These are phyloP conservation scores for Recurvirostra avosetta DNA, from an alignment of 2,113 vertebrate genomes.

Conservation along the genomic window DNA sequence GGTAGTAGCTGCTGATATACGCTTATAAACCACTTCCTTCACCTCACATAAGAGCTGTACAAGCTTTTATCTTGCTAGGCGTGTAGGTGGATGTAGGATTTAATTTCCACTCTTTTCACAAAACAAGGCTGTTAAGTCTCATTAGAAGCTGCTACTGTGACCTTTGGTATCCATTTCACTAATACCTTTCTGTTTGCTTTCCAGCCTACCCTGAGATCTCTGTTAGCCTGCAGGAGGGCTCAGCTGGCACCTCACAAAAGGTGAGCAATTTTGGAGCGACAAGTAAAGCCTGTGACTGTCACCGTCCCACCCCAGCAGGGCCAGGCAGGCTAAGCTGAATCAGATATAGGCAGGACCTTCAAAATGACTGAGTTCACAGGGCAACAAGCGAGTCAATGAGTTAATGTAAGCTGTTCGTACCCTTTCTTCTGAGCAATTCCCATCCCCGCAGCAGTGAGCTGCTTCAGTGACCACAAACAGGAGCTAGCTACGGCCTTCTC, in stretches of 20 bases:
- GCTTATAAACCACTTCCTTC: not conserved
- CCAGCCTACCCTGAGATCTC: slow-evolving; percentile 68
- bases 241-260: not conserved
- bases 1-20: not conserved
- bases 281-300: not conserved
- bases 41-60: not conserved
- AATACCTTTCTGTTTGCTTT: slow-evolving; percentile 34
- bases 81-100: not conserved
- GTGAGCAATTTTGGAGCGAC: slow-evolving; percentile 41
- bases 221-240: slow-evolving; percentile 13
- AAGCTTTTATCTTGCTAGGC: not conserved
- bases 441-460: not conserved
- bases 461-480: not conserved
- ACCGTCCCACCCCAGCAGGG: not conserved
- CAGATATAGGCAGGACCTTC: not conserved
- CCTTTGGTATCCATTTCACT: not conserved
- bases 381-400: not conserved
- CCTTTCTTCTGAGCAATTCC: not conserved
- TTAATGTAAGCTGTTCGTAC: not conserved
- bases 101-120: not conserved
- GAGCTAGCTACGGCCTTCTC: not conserved
- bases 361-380: not conserved
- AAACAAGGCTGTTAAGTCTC: not conserved
- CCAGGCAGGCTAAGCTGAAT: not conserved
- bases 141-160: not conserved